phyloP scores from a whole-genome alignment of 2,113 vertebrate species.

The Oncorhynchus mykiss region DNA sequence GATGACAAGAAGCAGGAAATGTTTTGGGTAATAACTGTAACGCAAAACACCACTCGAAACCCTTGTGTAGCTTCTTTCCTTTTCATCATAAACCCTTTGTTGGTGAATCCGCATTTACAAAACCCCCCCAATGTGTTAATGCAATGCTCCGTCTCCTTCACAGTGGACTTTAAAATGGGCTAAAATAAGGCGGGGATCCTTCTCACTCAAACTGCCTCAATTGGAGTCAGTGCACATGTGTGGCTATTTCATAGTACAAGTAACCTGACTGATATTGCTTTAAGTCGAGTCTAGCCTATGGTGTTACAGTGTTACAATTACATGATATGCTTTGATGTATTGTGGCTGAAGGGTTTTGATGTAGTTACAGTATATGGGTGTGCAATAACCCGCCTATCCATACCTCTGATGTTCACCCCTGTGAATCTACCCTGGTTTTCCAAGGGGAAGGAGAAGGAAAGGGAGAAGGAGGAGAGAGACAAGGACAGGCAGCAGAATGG shows the following conservation, averaged over 20 bases:
- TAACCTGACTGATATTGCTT: background rate
- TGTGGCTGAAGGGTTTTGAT: too few species aligned
- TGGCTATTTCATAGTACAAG: background rate
- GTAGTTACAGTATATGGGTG: background rate
- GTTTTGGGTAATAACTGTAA: slow-evolving; percentile 46
- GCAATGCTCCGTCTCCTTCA: slow-evolving; percentile 4
- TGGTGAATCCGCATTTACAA: slow-evolving; percentile 48
- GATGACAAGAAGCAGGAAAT: slow-evolving; percentile 43
- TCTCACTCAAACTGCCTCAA: background rate
- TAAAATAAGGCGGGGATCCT: background rate
- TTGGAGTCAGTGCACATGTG: background rate
- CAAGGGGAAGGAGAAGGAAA: slow-evolving; percentile 89
- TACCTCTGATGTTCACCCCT: slow-evolving; percentile 11
- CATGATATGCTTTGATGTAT: too few species aligned
- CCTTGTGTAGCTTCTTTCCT: slow-evolving; percentile 39
- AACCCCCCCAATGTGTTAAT: slow-evolving; percentile 5
- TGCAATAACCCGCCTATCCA: too few species aligned
- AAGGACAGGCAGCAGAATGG: slow-evolving; percentile 68
- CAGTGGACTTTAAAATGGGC: background rate
- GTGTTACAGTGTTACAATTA: too few species aligned
- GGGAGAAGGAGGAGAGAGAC: slow-evolving; percentile 86
- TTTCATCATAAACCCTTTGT: slow-evolving; percentile 63
- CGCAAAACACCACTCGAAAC: slow-evolving; percentile 37
- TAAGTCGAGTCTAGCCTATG: background rate
- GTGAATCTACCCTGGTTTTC: slow-evolving; percentile 55